A percentile compares a stretch with the other conserved stretches of the same genome.
phyloP scores from a whole-genome alignment of 2,113 vertebrate genomes.

The Nesoenas mayeri region DNA sequence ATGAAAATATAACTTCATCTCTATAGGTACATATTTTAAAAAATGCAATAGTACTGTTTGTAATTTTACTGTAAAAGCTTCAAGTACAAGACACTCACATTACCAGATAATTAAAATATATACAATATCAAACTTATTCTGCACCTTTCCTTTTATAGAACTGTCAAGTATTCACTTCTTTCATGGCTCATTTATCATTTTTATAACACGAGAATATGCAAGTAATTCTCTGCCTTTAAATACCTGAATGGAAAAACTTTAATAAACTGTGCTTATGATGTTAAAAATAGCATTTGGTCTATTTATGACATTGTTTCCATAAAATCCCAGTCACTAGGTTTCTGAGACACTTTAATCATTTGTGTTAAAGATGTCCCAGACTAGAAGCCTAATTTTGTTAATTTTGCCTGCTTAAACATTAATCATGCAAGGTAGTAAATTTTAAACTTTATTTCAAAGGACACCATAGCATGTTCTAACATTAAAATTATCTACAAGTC shows the following conservation, averaged over 20 bases:
- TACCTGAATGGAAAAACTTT: conserved; percentile 26
- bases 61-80: background rate
- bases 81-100: background rate
- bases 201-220: conserved; percentile 30
- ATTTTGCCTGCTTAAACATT: background rate
- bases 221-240: conserved; percentile 45
- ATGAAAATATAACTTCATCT: background rate
- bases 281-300: conserved; percentile 2
- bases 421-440: background rate
- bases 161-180: conserved; percentile 60
- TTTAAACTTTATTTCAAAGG: background rate
- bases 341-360: background rate
- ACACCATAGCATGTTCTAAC: background rate
- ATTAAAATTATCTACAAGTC: background rate
- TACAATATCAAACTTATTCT: conserved; percentile 57
- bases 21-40: background rate
- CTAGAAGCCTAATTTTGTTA: background rate
- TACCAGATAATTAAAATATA: conserved; percentile 32
- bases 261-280: background rate
- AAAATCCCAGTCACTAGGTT: background rate
- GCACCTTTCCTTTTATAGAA: conserved; percentile 47
- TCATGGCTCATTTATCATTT: conserved; percentile 60
- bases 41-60: background rate
- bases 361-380: background rate
- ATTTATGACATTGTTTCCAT: background rate